phyloP scores from a whole-genome alignment of 2,888 invertebrate genomes.

The Galerucella calmariensis region DNA sequence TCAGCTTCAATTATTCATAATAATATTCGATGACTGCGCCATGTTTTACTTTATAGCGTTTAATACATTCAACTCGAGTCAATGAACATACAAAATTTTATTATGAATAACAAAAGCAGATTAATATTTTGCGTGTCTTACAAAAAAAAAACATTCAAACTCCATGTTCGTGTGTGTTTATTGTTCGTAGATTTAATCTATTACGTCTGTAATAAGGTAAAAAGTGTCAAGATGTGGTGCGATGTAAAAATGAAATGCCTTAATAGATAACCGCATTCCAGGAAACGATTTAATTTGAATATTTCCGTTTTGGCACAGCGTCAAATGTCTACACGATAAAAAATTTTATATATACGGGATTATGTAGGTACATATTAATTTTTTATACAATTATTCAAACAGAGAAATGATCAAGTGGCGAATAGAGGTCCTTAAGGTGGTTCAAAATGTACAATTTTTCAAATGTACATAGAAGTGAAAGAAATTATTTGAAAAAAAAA shows the following conservation, averaged over 20 bases:
- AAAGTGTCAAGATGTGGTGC: slow-evolving; percentile 16
- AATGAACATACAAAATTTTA: neutral
- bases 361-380: no score
- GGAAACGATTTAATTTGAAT: slow-evolving; percentile 24
- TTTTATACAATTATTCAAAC: no score
- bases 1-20: slow-evolving; percentile 23
- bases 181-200: slow-evolving; percentile 19
- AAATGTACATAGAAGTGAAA: no score
- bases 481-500: no score
- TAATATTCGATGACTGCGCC: slow-evolving; percentile 21
- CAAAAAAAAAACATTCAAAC: neutral
- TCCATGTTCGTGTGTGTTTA: slow-evolving; percentile 21
- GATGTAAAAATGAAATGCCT: slow-evolving; percentile 15
- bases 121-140: neutral
- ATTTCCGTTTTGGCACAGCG: neutral
- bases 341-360: neutral
- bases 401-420: no score
- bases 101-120: neutral
- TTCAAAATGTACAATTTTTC: no score
- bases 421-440: no score
- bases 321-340: neutral
- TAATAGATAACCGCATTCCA: slow-evolving; percentile 16
- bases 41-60: slow-evolving; percentile 3
- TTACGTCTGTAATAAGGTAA: slow-evolving; percentile 13
- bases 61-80: no score